Percentiles rank a stretch among this genome's conserved stretches.
Evolutionary conservation across 2,113 vertebrate genomes (phyloP).

Genomic region (Gnathonemus echidnorhynchus): DNA sequence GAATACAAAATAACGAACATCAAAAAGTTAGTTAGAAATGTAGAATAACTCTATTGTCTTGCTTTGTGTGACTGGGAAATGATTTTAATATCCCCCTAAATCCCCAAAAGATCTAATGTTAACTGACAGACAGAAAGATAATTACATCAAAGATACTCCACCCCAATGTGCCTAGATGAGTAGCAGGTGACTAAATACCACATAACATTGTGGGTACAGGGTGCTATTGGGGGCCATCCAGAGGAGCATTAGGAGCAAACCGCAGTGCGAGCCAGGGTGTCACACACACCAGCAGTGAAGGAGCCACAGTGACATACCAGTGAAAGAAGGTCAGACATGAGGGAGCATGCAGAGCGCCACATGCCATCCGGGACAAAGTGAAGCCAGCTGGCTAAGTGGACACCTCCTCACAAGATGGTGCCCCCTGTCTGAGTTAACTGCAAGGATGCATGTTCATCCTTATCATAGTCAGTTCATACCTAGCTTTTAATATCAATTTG

Average conservation of each 20-base stretch:
- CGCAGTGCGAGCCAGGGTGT: background rate
- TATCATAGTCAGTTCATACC: background rate
- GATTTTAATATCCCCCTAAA: background rate
- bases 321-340: background rate
- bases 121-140: background rate
- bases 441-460: background rate
- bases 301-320: background rate
- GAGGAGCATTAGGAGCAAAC: background rate
- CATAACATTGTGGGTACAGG: background rate
- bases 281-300: background rate
- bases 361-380: background rate
- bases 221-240: background rate
- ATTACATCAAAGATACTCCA: background rate
- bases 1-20: background rate
- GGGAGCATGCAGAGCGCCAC: background rate
- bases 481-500: background rate
- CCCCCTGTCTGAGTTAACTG: background rate
- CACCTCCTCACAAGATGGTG: background rate
- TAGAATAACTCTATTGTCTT: background rate
- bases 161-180: background rate
- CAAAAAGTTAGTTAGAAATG: background rate
- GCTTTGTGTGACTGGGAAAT: background rate
- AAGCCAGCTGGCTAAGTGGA: background rate
- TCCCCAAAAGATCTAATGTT: background rate
- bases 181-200: background rate